These are phyloP conservation scores for Dolichallabes microphthalmus DNA, from an alignment of 2,113 vertebrate species.

Conservation along the genomic window DNA sequence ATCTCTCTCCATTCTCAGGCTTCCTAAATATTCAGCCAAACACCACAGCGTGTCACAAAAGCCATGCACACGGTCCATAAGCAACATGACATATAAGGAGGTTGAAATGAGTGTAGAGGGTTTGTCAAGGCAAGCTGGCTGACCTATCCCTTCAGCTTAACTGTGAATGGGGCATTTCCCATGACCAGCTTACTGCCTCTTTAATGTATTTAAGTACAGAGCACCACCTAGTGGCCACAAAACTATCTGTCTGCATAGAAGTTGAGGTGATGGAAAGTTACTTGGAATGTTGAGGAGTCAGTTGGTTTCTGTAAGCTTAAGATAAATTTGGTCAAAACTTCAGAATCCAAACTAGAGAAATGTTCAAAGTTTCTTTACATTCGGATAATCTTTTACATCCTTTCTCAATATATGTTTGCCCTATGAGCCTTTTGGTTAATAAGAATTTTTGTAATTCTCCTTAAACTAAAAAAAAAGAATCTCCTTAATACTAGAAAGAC, in stretches of 20 bases:
- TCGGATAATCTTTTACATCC: not conserved
- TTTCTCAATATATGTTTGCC: not conserved
- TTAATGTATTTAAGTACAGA: slow-evolving; percentile 47
- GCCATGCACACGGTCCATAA: slow-evolving; percentile 19
- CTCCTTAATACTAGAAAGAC: not conserved
- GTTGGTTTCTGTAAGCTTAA: not conserved
- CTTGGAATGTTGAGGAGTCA: not conserved
- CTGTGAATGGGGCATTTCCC: slow-evolving; percentile 43
- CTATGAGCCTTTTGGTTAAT: not conserved
- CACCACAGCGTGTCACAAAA: slow-evolving; percentile 39
- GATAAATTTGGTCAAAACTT: not conserved
- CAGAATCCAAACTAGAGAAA: not conserved
- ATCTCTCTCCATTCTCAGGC: slow-evolving; percentile 3
- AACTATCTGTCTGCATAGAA: slow-evolving; percentile 24
- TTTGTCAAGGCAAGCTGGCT: slow-evolving; percentile 29
- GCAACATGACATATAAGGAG: slow-evolving; percentile 25
- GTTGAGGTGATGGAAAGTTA: not conserved
- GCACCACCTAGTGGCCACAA: slow-evolving; percentile 67
- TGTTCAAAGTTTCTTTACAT: not conserved
- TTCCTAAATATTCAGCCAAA: slow-evolving; percentile 32
- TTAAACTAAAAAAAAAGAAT: not conserved
- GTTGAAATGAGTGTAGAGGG: slow-evolving; percentile 34
- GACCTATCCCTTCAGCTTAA: slow-evolving; percentile 43
- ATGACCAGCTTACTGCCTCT: not conserved
- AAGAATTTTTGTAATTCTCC: not conserved